A percentile compares a stretch with the other conserved stretches of the same genome.
Conservation (phyloP, 2,113 vertebrate species). For the Oreochromis spilurus region DNA sequence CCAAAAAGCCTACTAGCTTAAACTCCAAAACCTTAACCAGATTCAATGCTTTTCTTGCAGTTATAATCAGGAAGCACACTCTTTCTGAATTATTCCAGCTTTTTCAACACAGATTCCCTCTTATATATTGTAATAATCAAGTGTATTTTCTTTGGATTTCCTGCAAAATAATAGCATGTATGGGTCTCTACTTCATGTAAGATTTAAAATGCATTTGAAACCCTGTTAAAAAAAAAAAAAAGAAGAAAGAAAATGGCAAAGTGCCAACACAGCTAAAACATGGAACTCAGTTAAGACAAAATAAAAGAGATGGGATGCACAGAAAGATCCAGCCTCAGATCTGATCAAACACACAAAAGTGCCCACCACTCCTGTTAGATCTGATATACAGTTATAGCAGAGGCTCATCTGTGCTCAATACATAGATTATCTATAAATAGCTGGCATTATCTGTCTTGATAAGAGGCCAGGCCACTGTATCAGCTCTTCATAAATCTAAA, state of each 20-base stretch:
- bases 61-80: not conserved
- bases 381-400: slow-evolving; percentile 2
- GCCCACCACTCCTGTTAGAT: not conserved
- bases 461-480: slow-evolving; percentile 47
- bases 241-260: not conserved
- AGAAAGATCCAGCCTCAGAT: not conserved
- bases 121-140: not conserved
- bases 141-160: not conserved
- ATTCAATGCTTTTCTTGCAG: not conserved
- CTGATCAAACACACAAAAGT: not conserved
- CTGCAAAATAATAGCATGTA: not conserved
- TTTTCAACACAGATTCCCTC: not conserved
- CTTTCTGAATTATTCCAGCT: not conserved
- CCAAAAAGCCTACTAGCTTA: not conserved
- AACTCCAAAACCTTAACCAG: fast-evolving
- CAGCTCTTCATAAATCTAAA: slow-evolving; percentile 61
- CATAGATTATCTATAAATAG: slow-evolving; percentile 77
- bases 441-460: slow-evolving; percentile 62
- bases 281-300: not conserved
- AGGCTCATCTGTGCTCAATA: slow-evolving; percentile 60
- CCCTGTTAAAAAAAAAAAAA: not conserved
- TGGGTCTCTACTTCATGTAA: not conserved
- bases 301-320: not conserved
- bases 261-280: not conserved
- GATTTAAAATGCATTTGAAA: not conserved